Evolutionary conservation across 2,113 vertebrate species (phyloP), one percentile per base, ranked within the genome.

Genomic region (Sapayoa aenigma): DNA sequence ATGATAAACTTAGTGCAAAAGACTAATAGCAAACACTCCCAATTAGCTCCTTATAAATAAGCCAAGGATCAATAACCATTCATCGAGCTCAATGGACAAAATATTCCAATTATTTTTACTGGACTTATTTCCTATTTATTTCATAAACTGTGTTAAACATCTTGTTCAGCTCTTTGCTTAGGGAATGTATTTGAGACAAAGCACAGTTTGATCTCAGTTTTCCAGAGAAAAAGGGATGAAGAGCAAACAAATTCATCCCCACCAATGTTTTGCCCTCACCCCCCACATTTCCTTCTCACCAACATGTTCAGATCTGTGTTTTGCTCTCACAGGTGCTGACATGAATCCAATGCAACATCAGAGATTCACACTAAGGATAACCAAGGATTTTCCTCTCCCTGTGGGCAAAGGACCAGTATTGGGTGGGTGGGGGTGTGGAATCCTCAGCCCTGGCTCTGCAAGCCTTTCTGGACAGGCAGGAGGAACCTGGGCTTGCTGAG

Each of bases 61-160:
- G 30, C 50, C 77, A 71, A 78, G 58, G 74, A 91, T 89, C 92
- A 87, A 84, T 94, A 87, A 68, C 28, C 37, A 76, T 49, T 93
- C 66, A 56, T 27, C 52, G 41, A 79, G 31, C 44, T 82, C 56
- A 71, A 17, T 30, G 44, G 37, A 69, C 47, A 84, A 82, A 93
- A 78, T 75, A 84, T 81, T 87, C 30, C 55, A 35, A 15, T 52
- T 82, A 63, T 73, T 87, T 63, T 68, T 80, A 21, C 66, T 82
- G 60, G 20, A n/a, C 17, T 89, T 79, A 68, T 39, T 76, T 60
- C 39, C 23, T 62, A 23, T 37, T 81, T 81, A 55, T 86, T 87
- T 55, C 72, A 63, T 37, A 74, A 89, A 63, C 39, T 42, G 12
- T 23, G 19, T 37, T 68, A 88, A 88, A 73, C 12, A 49, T 52